Base-by-base conservation (phyloP, 2,113 vertebrate genomes). In the Terrapene triunguis region DNA sequence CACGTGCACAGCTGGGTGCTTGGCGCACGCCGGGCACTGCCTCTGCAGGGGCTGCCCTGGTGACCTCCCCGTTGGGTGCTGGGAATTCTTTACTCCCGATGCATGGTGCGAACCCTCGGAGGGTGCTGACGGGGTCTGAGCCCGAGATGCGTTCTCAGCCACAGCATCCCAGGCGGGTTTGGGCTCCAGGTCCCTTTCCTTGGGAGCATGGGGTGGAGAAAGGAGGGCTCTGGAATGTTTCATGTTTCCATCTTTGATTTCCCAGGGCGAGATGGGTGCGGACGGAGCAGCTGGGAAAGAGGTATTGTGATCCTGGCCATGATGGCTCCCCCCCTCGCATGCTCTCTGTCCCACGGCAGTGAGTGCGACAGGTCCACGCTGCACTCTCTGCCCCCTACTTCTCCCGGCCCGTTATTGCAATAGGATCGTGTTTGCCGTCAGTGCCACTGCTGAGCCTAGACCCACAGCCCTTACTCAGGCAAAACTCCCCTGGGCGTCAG, bases 211-310 rank as follows among this genome's bases (percentile, higher is more conserved):
- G 65, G n/a, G 8, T 25, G 48, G 78, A 50, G 48, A 29, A 32
- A 12, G 27, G 57, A 59, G 1, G 57, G 24, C 6, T 3, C 1
- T 19, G 6, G 19, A 0, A 51, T 22, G 0, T 12, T 79, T 91
- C 84, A 57, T 0, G 0, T 55, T 2, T 21, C 19, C 2, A 50
- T 50, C 2, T 88, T 22, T 87, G 74, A 10, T 92, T 94, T 82
- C n/a, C 1, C 82, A 99, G 99, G 99, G 99, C 7, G 99, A 99
- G 92, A 98, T 98, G 35, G 99, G 99, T 32, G 89, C n/a, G 0
- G 99, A 99, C 24, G 99, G 99, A 44, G 51, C 96, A 6, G 44
- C 96, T 8, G 99, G 99, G 84, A 99, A 99, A 98, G 99, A 99
- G 98, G 99, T 99, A 91, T 95, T 97, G 98, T 98, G 25, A n/a